Percentiles rank a stretch among this genome's conserved stretches.
Conservation (phyloP, 2,113 vertebrate species). For the Trichomycterus rosablanca region DNA sequence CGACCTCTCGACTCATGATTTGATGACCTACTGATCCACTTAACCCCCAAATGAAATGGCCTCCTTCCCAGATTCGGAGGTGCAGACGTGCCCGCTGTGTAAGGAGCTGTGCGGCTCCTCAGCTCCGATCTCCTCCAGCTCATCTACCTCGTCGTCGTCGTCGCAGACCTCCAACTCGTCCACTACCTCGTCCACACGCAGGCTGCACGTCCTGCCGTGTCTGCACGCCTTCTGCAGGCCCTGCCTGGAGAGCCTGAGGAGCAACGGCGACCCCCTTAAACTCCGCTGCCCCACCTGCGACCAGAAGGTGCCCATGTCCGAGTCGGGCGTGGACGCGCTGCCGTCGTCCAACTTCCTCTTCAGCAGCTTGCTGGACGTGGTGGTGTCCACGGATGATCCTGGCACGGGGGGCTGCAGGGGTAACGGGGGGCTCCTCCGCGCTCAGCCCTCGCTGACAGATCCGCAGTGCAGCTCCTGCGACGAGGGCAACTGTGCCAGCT, state of each 20-base stretch:
- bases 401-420: conserved; percentile 60
- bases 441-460: conserved; percentile 57
- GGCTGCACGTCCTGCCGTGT: conserved; percentile 80
- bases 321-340: conserved; percentile 79
- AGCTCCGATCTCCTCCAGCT: conserved; percentile 76
- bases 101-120: conserved; percentile 83
- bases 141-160: conserved; percentile 76
- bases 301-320: conserved; percentile 78
- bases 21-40: conserved; percentile 15
- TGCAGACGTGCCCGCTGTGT: conserved; percentile 79
- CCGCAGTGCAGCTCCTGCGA: conserved; percentile 78
- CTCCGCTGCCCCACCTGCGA: conserved; percentile 80
- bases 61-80: conserved; percentile 79
- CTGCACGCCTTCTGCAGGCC: conserved; percentile 83
- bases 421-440: conserved; percentile 56
- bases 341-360: conserved; percentile 81
- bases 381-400: conserved; percentile 69
- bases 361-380: conserved; percentile 82
- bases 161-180: conserved; percentile 68
- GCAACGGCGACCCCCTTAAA: conserved; percentile 71
- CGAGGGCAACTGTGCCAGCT: conserved; percentile 75
- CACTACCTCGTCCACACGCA: conserved; percentile 55
- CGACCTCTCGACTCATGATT: conserved; percentile 1
- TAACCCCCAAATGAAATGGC: conserved; percentile 78
- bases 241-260: conserved; percentile 79